Evolutionary conservation across 2,113 vertebrate genomes (phyloP), one percentile per base, ranked within the genome.

Genomic region (Vidua macroura): DNA sequence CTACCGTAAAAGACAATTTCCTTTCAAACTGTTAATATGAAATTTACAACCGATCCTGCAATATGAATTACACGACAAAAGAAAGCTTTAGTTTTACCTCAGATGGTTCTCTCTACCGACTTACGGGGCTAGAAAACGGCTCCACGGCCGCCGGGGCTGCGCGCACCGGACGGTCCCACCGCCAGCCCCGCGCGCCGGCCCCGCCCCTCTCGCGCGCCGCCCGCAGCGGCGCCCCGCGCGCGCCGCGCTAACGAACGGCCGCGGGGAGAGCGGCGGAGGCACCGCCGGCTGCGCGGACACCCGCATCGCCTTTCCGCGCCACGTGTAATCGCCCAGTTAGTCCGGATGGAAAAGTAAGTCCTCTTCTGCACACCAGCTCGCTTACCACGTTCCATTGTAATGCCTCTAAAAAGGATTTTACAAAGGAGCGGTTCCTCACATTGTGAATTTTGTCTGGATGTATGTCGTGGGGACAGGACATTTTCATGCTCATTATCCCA

Each of bases 281-380:
- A 2, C 7, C 7, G 35, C 64, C 28, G n/a, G 21, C 7, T 1
- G 23, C 19, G 15, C 31, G 6, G 20, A 6, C 27, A 3, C 7
- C 41, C 51, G 59, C 19, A 4, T 0, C 52, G 31, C 72, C 60
- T n/a, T 20, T 13, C 20, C 60, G 3, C 46, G 3, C 7, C 44
- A 1, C 46, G 5, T 0, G 8, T 20, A 6, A 24, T 24, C 31
- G 20, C 31, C 35, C 44, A 1, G 31, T 6, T 9, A 22, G 6
- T 21, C 63, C 10, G 53, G 7, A 16, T 11, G 43, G 6, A 25
- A 66, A 41, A 28, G 11, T 11, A 3, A 39, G 8, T 25, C 30
- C 43, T 49, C 31, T 35, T 21, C 37, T 11, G 44, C 53, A 12
- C 37, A 28, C 11, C 37, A 39, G 39, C 27, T 52, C 33, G 6